Base-by-base conservation (phyloP, 2,888 invertebrate genomes). In the Aporophyla lueneburgensis region DNA sequence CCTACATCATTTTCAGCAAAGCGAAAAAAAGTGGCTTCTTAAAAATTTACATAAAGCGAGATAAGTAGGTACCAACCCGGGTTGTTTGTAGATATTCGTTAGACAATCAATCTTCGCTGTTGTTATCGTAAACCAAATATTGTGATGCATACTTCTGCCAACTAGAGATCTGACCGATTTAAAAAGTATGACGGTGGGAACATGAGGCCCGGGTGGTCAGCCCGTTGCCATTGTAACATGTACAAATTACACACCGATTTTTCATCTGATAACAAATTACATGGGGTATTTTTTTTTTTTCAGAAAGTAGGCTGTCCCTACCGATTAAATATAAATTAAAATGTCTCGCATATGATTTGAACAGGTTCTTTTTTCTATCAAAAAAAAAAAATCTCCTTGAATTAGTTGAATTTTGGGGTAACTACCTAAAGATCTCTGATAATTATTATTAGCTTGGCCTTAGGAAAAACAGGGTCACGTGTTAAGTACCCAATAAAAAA, bases 121-220 rank as follows among this genome's bases (percentile, higher is more conserved):
- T 76, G 24, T 85, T 59, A 83, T 86, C 83, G 70, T 62, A 56
- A 73, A 76, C 53, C 33, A 70, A 83, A 85, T 85, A 76, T 86
- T 85, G 58, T 82, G 69, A 76, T 76, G 62, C 61, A 69, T 63
- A 71, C 19, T 67, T 77, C 40, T 58, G 49, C 49, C 27, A 54
- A 59, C 56, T 40, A n/a, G 61, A 71, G 71, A 72, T 83, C 49
- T 72, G 59, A 70, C 70, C 59, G 72, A 73, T 76, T 63, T 70
- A 21, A 69, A 73, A 74, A 43, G 40, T 73, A 77, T 73, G 71
- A 69, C 59, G 59, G 12, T 65, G 51, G 49, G 33, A 69, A 71
- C 49, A 54, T 69, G 67, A 51, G 78, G 58, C 73, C 59, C 70
- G 53, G 63, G 40, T 83, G 56, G 46, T 66, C 63, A 54, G 53